phyloP scores from a whole-genome alignment of 2,888 invertebrate genomes.

The Acanthosepion pharaonis region DNA sequence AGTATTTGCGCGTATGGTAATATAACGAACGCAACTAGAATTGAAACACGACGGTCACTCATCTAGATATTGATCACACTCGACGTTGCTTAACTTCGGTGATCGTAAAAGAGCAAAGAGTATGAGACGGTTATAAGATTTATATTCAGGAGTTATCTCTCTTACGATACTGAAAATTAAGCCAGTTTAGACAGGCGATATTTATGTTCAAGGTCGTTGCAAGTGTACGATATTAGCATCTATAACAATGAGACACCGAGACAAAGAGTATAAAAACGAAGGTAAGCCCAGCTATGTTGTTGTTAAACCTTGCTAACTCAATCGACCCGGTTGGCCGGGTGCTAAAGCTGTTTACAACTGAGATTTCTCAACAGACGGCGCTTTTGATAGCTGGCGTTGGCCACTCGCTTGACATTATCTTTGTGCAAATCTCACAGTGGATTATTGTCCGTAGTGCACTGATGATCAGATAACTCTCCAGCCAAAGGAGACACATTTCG shows the following conservation, averaged over 20 bases:
- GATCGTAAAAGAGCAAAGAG: neutral
- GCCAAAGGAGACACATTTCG: neutral
- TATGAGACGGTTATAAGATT: neutral
- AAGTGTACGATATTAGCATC: neutral
- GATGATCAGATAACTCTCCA: conserved; percentile 40
- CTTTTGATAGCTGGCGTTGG: conserved; percentile 25
- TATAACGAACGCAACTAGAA: no score
- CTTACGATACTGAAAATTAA: neutral
- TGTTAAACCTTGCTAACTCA: neutral
- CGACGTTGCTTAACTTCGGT: no score
- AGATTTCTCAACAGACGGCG: conserved; percentile 38
- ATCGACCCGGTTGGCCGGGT: neutral
- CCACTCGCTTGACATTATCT: conserved; percentile 24
- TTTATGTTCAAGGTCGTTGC: neutral
- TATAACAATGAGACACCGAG: neutral
- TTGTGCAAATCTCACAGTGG: neutral
- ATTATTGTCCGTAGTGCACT: conserved; percentile 44
- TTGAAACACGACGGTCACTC: no score
- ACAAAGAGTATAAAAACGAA: neutral
- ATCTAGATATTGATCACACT: no score
- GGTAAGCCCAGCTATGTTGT: neutral
- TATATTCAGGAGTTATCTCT: neutral
- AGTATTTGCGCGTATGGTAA: no score
- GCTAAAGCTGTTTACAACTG: conserved; percentile 24
- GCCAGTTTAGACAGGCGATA: neutral